Evolutionary conservation across 2,888 invertebrate genomes (phyloP), one percentile per base, ranked within the genome.

Genomic region (Sphaerophoria rueppellii): DNA sequence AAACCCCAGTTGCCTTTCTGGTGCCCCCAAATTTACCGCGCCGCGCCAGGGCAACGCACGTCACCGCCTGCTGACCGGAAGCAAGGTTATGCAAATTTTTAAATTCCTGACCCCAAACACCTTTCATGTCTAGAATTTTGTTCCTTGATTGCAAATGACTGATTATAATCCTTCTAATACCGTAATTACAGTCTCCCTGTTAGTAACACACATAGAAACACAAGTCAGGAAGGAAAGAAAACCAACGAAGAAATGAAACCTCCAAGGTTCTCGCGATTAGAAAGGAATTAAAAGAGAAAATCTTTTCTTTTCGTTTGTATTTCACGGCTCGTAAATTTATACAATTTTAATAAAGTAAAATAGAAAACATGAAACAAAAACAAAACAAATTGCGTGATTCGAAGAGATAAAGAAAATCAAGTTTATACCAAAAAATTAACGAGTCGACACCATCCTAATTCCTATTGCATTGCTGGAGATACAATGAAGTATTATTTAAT

Each of bases 301-400:
- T 50, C 14, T 67, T 24, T 67, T 67, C 40, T 52, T 32, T 32
- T 54, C 7, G 34, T 40, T 37, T 9, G 32, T 40, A 52, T 76
- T 82, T 77, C 72, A 82, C 77, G 77, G 71, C 37, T 82, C 67
- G 58, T 72, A 57, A 82, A 82, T 81, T 52, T 34, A 61, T 63
- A 57, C 48, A 37, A 57, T 60, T 57, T 72, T 63, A 71, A 72
- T 46, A 77, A 34, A 40, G 52, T 57, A 48, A 48, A 40, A 63
- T 6, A 54, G 35, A 37, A 16, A 58, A n/a, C n/a, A n/a, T n/a
- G n/a, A 43, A 58, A 0, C n/a, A 24, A 43, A 37, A 55, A 60
- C 35, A 43, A 43, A 14, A 43, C 40, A 40, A 74, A 69, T 80
- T 40, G 77, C 72, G 67, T 72, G 67, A 7, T 77, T 67, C 61